Evolutionary conservation across 2,113 vertebrate genomes (phyloP).

Genomic region (Corydoras maculifer): DNA sequence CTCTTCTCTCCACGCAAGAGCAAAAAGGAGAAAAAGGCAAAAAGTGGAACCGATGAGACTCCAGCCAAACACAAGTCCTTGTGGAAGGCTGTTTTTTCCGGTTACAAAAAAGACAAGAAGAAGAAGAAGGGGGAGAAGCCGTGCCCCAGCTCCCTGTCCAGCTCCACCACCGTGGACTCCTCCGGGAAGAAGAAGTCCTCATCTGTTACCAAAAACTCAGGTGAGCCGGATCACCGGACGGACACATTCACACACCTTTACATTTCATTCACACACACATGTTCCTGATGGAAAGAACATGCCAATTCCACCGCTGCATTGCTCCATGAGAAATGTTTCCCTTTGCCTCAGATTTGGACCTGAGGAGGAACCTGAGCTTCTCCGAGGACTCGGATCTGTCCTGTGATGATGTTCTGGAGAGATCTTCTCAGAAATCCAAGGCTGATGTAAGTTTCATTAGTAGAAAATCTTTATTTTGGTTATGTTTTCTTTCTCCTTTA

Average conservation of each 20-base stretch:
- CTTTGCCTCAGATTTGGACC: conserved; percentile 71
- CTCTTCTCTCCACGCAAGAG: conserved; percentile 93
- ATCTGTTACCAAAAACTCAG: conserved; percentile 68
- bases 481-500: not conserved
- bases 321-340: not conserved
- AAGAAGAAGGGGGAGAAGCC: conserved; percentile 87
- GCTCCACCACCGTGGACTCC: conserved; percentile 79
- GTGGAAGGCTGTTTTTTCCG: conserved; percentile 94
- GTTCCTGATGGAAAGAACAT: no score
- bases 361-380: conserved; percentile 84
- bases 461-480: not conserved
- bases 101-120: conserved; percentile 96
- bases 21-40: conserved; percentile 93
- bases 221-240: conserved; percentile 47
- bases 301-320: no score
- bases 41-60: conserved; percentile 76
- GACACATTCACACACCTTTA: no score
- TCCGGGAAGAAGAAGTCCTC: conserved; percentile 73
- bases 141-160: conserved; percentile 84
- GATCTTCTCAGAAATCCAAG: conserved; percentile 88
- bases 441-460: conserved; percentile 74
- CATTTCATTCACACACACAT: no score
- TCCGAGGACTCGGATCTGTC: conserved; percentile 96
- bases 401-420: conserved; percentile 87
- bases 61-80: conserved; percentile 82